Evolutionary conservation across 1,140 invertebrate species (phyloP).

Genomic region (Ceratina australensis): DNA sequence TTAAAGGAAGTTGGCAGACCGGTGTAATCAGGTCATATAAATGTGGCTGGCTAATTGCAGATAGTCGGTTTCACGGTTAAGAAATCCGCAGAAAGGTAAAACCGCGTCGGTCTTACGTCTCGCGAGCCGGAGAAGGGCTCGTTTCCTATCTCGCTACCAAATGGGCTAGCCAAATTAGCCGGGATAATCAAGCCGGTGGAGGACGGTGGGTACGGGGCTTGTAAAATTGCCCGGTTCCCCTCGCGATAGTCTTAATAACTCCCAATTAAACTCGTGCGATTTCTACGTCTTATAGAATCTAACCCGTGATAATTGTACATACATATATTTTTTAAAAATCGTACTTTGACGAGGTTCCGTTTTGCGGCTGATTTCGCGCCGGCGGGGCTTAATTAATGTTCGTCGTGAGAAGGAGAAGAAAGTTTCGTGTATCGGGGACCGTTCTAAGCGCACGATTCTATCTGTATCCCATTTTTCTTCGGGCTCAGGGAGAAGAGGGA

Average conservation of each 20-base stretch:
- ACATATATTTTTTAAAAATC: neutral
- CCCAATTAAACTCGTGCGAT: too few species aligned
- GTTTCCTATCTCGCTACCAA: conserved; percentile 62
- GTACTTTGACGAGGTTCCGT: neutral
- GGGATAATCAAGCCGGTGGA: conserved; percentile 65
- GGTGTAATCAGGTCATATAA: conserved; percentile 69
- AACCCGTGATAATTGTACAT: neutral
- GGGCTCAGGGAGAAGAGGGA: neutral
- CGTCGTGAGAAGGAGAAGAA: neutral
- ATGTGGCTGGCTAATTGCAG: conserved; percentile 70
- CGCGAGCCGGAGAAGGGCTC: conserved; percentile 34
- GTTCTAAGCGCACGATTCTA: conserved; percentile 40
- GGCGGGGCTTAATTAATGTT: conserved; percentile 19
- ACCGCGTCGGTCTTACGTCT: conserved; percentile 29
- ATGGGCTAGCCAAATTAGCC: conserved; percentile 65
- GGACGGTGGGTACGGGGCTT: conserved; percentile 1
- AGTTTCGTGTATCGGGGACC: neutral
- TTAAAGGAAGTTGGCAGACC: conserved; percentile 48
- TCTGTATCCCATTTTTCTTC: conserved; percentile 44
- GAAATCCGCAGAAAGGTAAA: conserved; percentile 49
- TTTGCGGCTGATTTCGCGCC: neutral
- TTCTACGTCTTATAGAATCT: neutral
- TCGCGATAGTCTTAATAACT: too few species aligned
- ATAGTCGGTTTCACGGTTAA: conserved; percentile 59
- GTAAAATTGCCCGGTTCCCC: conserved; percentile 45